Conservation (phyloP, 2,113 vertebrate species). For the Arothron firmamentum region DNA sequence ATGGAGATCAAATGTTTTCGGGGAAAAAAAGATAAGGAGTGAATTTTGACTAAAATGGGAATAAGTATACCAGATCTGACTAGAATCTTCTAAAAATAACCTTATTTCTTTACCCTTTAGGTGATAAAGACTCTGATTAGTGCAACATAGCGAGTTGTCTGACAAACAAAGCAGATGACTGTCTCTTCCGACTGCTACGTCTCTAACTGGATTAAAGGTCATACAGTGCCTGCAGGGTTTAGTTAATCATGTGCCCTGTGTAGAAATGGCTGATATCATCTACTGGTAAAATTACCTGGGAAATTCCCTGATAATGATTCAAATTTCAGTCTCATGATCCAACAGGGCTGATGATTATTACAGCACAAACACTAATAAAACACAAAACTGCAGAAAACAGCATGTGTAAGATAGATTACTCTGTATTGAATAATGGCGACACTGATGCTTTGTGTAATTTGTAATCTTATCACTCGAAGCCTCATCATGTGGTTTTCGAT, state of each 20-base stretch:
- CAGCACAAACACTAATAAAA: not conserved
- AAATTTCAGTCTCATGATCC: constrained; percentile 34
- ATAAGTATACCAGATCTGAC: not conserved
- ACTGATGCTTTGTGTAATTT: too few relatives aligned
- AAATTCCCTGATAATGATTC: constrained; percentile 38
- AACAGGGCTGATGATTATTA: not conserved
- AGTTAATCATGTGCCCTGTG: constrained; percentile 33
- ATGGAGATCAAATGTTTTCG: not conserved
- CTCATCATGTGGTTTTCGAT: too few relatives aligned
- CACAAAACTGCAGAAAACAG: too few relatives aligned
- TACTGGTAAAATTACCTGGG: constrained; percentile 28
- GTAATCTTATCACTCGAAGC: too few relatives aligned
- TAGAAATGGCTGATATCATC: constrained; percentile 47
- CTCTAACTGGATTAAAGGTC: constrained; percentile 47
- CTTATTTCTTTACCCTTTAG: not conserved
- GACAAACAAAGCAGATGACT: constrained; percentile 13
- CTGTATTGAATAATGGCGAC: too few relatives aligned
- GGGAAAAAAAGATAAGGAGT: not conserved
- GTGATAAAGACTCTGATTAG: constrained; percentile 5
- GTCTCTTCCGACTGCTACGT: constrained; percentile 32
- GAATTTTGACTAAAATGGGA: not conserved
- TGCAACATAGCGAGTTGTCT: not conserved
- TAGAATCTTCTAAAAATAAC: not conserved
- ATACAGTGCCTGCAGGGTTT: constrained; percentile 23
- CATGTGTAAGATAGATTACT: too few relatives aligned